Base-by-base conservation (phyloP, 2,113 vertebrate genomes). In the Entomyzon cyanotis region DNA sequence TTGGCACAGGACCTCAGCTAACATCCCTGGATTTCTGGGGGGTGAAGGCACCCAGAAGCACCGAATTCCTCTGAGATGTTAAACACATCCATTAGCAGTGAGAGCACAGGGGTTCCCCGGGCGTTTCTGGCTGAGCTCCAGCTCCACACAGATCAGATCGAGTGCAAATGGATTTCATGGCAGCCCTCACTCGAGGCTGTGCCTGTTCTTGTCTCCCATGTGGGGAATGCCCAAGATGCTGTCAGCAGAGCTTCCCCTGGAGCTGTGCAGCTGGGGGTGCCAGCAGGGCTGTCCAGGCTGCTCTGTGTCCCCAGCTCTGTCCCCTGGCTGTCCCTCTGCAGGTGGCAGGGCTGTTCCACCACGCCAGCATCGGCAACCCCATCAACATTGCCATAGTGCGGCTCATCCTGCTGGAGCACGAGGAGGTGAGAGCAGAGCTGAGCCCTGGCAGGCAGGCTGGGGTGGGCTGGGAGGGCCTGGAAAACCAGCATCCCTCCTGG, bases 281-380 rank as follows among this genome's bases (percentile, higher is more conserved):
- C 50, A 37, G 69, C 53, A 19, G 85, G 10, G 2, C 16, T 2
- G 33, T 23, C 59, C 3, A 2, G 35, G 47, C 64, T 23, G 53
- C 9, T 4, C 35, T 7, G 42, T 35, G 64, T 27, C 11, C 37
- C 2, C 1, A 27, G 47, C 44, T 19, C 5, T 42, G 12, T 33
- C 27, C 37, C 39, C 37, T 31, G 44, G 15, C 52, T 62, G 69
- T 65, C 76, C 87, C 70, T 21, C 8, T 28, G 83, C 98, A 99
- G 99, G 99, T 99, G 92, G 98, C 99, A 0, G 99, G 99, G 39
- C 94, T 99, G 71, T 99, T 98, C 97, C 98, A 97, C 33, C 98
- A 99, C 22, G 97, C 99, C 95, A 99, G 98, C 96, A 99, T 99
- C 7, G 99, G 99, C 88, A 99, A 99, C 87, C 98, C 99, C 53